A percentile compares a stretch with the other conserved stretches of the same genome.
phyloP scores from a whole-genome alignment of 53 echinoderm and acorn worm species.

The Temnopleurus reevesii region DNA sequence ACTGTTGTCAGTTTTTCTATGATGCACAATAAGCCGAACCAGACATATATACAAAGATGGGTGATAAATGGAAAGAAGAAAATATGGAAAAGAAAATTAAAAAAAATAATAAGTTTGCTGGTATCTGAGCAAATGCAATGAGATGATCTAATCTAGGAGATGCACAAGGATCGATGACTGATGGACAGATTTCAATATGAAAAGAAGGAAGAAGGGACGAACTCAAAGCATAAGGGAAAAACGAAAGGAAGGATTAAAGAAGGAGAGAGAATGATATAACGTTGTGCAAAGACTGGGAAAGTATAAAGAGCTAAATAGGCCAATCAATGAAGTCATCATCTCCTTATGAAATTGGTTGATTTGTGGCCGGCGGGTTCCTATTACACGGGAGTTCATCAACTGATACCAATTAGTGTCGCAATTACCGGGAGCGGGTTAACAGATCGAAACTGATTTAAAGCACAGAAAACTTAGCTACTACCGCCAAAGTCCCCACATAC shows the following conservation, averaged over 20 bases:
- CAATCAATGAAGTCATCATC: conserved; percentile 59
- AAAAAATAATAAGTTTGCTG: no score
- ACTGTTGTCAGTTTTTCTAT: neutral
- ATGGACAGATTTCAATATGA: no score
- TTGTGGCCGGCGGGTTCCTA: conserved; percentile 46
- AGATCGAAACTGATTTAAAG: conserved; percentile 35
- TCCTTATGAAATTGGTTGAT: conserved; percentile 59
- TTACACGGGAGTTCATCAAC: conserved; percentile 42
- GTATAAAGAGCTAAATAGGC: conserved; percentile 11
- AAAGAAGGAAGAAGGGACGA: neutral
- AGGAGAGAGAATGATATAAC: neutral
- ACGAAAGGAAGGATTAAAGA: neutral
- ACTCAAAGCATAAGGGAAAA: neutral
- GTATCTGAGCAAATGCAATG: no score
- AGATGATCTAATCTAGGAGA: neutral
- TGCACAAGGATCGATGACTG: no score
- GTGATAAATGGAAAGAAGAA: neutral
- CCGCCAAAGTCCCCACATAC: neutral
- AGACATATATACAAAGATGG: neutral
- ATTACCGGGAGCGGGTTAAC: conserved; percentile 32
- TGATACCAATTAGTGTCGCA: conserved; percentile 20
- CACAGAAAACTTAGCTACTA: neutral
- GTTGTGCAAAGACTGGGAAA: neutral
- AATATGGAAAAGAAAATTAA: neutral
- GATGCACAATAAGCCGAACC: neutral